phyloP scores from a whole-genome alignment of 2,113 vertebrate genomes.

The human region GRCh38 chr4:180251501-180252000 shows the following conservation, averaged over 20 bases:
- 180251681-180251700: neutral
- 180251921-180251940: neutral
- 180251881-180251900: neutral
- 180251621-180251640: neutral
- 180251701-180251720: neutral
- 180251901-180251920: neutral
- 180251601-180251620: neutral
- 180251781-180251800: neutral
- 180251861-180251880: neutral
- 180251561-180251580: neutral
- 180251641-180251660: neutral
- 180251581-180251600: neutral
- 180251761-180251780: neutral
- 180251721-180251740: neutral
- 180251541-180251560: neutral
- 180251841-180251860: neutral
- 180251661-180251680: neutral
- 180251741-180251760: neutral
- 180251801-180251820: neutral
- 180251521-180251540: neutral
- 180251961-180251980: neutral
- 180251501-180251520: conserved; percentile 42
- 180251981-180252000: neutral
- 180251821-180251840: neutral
- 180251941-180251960: neutral